Evolutionary conservation across 2,113 vertebrate genomes (phyloP), one percentile per base, ranked within the genome.

Genomic region (Pteropus alecto): DNA sequence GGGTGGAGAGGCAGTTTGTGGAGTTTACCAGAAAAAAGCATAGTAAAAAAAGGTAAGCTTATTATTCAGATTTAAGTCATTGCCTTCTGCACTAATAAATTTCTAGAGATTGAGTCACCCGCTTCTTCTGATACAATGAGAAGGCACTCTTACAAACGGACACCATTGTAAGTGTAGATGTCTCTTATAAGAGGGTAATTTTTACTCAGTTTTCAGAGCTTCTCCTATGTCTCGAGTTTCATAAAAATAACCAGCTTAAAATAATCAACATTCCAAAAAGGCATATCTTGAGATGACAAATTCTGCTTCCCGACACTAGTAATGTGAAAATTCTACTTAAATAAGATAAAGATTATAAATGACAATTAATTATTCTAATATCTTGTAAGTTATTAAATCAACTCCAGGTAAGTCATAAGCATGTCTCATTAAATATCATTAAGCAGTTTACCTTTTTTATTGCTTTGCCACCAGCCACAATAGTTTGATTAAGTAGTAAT

Each of bases 401-500:
- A 54, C 77, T 95, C 92, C 68, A 93, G 38, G 87, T 93, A 76
- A 96, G 93, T 97, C 87, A 96, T 96, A 97, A 97, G 96, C 35
- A 41, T 0, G 0, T 33, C 79, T 94, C 51, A 63, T 93, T 95
- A 94, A 87, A 76, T 90, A 43, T 43, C 82, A 95, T 97, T 90
- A 97, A 94, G 76, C 97, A 97, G 95, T 93, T 38, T 48, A 86
- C 60, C 86, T 95, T 97, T 83, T 79, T 94, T 94, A 97, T 98
- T 93, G 13, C 78, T 96, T 94, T 92, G 3, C 46, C 87, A 67
- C 48, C 77, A 96, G 33, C 41, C 38, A 94, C 46, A 97, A 98
- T 96, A 87, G 24, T 93, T 61, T 95, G 93, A 97, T 98, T 97
- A 98, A 97, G 61, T 77, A 95, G 54, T 93, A 93, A 76, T 97